Conservation (phyloP, 2,113 vertebrate species). For the Camelus dromedarius region DNA sequence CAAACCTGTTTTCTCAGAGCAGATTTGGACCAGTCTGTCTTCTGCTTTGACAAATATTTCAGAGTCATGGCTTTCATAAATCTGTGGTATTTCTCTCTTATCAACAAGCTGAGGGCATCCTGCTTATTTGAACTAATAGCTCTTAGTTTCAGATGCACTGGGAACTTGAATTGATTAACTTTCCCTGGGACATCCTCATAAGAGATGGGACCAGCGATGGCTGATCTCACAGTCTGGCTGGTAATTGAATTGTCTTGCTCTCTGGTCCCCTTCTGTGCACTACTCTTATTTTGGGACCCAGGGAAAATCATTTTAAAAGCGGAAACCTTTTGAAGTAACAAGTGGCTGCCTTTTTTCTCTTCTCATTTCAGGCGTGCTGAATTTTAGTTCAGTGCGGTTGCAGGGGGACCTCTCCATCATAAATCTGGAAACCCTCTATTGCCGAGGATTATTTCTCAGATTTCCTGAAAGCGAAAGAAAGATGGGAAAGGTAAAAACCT, state of each 20-base stretch:
- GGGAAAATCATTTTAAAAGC: constrained; percentile 63
- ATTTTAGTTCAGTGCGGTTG: constrained; percentile 32
- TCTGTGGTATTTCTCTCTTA: background rate
- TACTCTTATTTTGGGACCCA: constrained; percentile 35
- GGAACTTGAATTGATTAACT: background rate
- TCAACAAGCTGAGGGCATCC: background rate
- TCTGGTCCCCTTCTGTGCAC: background rate
- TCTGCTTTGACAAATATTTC: background rate
- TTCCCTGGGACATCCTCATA: background rate
- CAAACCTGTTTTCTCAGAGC: background rate
- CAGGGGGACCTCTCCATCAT: constrained; percentile 12
- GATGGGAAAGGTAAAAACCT: constrained; percentile 42
- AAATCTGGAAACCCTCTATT: constrained; percentile 45
- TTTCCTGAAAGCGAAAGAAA: constrained; percentile 63
- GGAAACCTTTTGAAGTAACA: constrained; percentile 59
- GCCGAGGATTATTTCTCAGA: constrained; percentile 47
- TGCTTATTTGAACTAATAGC: background rate
- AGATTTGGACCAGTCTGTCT: background rate
- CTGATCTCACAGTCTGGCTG: background rate
- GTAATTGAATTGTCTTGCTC: background rate
- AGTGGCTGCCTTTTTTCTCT: constrained; percentile 31
- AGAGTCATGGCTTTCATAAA: background rate
- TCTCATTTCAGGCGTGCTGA: constrained; percentile 56
- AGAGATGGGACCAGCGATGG: background rate
- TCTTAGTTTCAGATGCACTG: background rate